Evolutionary conservation across 2,888 invertebrate genomes (phyloP).

Genomic region (Nephrotoma appendiculata): DNA sequence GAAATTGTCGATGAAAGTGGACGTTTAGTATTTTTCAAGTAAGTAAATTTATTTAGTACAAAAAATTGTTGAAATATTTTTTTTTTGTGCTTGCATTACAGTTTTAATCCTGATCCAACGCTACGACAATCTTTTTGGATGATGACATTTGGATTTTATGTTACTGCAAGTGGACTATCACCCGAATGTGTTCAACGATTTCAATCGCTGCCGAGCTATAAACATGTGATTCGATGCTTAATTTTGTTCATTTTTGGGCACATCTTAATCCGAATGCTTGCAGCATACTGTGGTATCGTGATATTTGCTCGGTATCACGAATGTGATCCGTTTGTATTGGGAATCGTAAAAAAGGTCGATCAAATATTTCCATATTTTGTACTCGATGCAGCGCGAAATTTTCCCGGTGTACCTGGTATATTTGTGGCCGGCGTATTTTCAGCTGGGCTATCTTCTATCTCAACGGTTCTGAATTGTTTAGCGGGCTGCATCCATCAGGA

Average conservation of each 20-base stretch:
- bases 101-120: constrained; percentile 43
- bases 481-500: constrained; percentile 50
- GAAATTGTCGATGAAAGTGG: constrained; percentile 38
- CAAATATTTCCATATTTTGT: constrained; percentile 59
- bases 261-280: constrained; percentile 38
- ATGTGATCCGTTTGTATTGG: constrained; percentile 48
- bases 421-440: constrained; percentile 62
- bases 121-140: constrained; percentile 45
- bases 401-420: constrained; percentile 60
- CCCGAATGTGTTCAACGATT: constrained; percentile 46
- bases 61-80: too few species aligned
- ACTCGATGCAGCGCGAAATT: constrained; percentile 46
- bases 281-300: constrained; percentile 42
- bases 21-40: constrained; percentile 44
- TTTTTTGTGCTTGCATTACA: constrained; percentile 19
- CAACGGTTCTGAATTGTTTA: constrained; percentile 44
- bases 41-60: background rate
- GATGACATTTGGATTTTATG: constrained; percentile 40
- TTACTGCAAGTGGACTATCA: constrained; percentile 38
- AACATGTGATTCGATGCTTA: constrained; percentile 30
- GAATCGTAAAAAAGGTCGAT: constrained; percentile 39
- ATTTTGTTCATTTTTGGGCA: constrained; percentile 32
- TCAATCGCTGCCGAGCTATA: constrained; percentile 40
- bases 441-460: constrained; percentile 53
- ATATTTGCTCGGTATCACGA: constrained; percentile 47